Base-by-base conservation (phyloP, 2,888 invertebrate species). In the Patella depressa region DNA sequence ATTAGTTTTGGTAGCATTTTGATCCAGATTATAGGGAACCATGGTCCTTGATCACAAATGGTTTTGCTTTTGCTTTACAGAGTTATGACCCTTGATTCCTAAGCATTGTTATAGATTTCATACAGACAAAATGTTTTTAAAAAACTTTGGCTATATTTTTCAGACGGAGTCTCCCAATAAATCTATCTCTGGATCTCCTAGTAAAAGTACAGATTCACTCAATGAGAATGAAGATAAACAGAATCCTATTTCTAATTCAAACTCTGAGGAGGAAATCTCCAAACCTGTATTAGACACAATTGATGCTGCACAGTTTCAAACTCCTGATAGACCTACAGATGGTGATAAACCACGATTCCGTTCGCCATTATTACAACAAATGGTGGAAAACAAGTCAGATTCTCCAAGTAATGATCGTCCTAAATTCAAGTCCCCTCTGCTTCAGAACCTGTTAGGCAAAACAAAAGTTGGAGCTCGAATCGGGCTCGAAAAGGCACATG, bases 391-490 rank as follows among this genome's bases (percentile, higher is more conserved):
- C 71, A 85, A 87, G 72, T 73, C 80, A 3, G 83, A 80, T 54
- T 79, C 83, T 9, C 80, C 80, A 3, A 81, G 83, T 14, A 80
- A 84, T n/a, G 85, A 83, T 34, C 82, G 84, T 29, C 87, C 88
- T 24, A 87, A 88, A 80, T 89, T 89, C 79, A 89, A 89, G 75
- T 89, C 89, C 34, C 88, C 89, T 24, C 81, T 89, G 29, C 80
- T 89, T 75, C 89, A 89, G 80, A 89, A 85, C 81, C 82, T 89
- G 34, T 84, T 89, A 80, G 88, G 87, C 75, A 88, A 88, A 83
- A 85, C 82, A 57, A 88, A 88, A 80, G 79, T 84, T 24, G 85
- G 85, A 71, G 80, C 82, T 24, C 79, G 87, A 24, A 79, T 79
- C 71, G 81, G 82, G 75, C 54, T 82, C 53, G 82, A 82, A 29